Evolutionary conservation across 2,888 invertebrate genomes (phyloP).

Genomic region (Calameuta idolon): DNA sequence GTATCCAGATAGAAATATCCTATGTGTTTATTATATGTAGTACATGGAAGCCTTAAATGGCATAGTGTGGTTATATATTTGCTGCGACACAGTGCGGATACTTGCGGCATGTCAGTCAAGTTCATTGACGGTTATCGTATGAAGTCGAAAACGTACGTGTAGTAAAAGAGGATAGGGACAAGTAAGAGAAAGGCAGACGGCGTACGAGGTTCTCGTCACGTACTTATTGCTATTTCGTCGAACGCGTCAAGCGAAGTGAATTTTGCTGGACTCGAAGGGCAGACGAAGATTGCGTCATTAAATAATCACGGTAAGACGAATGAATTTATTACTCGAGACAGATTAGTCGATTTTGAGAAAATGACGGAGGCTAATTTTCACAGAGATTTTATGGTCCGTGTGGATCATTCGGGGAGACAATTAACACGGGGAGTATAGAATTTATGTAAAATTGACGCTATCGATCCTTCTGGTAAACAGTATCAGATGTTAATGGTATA

Average conservation of each 20-base stretch:
- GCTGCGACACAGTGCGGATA: neutral
- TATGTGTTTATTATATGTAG: neutral
- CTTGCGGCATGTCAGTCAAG: neutral
- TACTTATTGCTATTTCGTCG: neutral
- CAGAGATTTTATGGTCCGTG: neutral
- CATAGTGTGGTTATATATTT: neutral
- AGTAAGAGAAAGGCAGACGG: neutral
- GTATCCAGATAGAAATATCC: neutral
- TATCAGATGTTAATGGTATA: neutral
- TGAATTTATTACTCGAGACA: neutral
- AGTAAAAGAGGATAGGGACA: no score
- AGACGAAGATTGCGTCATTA: neutral
- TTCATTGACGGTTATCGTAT: neutral
- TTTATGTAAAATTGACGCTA: neutral
- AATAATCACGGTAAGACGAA: neutral
- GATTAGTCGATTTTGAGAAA: neutral
- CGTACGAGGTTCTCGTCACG: neutral
- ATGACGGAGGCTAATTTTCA: neutral
- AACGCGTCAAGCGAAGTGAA: neutral
- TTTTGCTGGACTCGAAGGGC: neutral
- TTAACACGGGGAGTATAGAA: neutral
- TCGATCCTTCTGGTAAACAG: neutral
- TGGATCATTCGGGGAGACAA: neutral
- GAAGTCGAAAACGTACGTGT: no score
- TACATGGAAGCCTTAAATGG: neutral